These are phyloP conservation scores for Camponotus fellah DNA, from an alignment of 2,888 invertebrate genomes.

Conservation along the genomic window DNA sequence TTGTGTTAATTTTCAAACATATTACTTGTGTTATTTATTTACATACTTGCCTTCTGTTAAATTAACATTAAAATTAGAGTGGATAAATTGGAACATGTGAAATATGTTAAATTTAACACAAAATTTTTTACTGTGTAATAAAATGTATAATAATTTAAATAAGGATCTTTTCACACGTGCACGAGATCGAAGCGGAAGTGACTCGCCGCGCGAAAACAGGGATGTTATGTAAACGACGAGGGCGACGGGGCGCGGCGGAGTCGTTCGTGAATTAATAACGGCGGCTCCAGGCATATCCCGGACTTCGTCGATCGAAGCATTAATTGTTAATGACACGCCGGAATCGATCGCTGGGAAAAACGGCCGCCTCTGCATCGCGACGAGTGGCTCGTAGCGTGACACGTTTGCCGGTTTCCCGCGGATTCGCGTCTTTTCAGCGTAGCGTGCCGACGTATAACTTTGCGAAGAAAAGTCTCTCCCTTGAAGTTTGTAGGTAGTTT, in stretches of 20 bases:
- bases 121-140: no score
- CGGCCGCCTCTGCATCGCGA: conserved; percentile 40
- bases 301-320: conserved; percentile 59
- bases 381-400: conserved; percentile 56
- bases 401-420: conserved; percentile 51
- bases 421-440: conserved; percentile 46
- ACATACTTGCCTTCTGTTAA: no score
- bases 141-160: not conserved
- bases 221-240: conserved; percentile 36
- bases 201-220: not conserved
- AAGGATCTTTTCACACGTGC: not conserved
- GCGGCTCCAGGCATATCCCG: conserved; percentile 47
- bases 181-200: not conserved
- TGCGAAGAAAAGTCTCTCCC: conserved; percentile 41
- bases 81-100: no score
- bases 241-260: conserved; percentile 59
- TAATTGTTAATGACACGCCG: conserved; percentile 53
- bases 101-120: no score
- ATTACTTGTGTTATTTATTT: no score
- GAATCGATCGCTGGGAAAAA: conserved; percentile 63
- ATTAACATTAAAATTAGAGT: no score
- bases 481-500: conserved; percentile 44
- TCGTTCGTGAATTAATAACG: conserved; percentile 69
- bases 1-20: no score
- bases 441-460: conserved; percentile 52